phyloP scores from a whole-genome alignment of 1,140 invertebrate species.

The Diabrotica undecimpunctata region DNA sequence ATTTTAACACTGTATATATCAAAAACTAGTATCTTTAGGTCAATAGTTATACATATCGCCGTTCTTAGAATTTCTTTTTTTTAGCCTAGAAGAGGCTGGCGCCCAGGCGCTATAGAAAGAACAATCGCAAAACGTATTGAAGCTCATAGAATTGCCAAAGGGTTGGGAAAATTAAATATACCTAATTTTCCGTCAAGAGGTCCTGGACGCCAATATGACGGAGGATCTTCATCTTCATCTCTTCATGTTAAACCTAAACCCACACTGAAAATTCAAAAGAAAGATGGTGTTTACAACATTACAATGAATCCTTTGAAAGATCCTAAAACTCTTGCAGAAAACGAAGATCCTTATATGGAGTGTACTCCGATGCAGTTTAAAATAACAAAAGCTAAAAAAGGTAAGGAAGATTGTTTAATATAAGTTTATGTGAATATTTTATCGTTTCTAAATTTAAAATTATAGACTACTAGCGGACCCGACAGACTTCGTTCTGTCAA shows the following conservation, averaged over 20 bases:
- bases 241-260: conserved; percentile 52
- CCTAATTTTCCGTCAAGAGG: conserved; percentile 24
- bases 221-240: conserved; percentile 21
- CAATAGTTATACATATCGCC: too few species aligned
- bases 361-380: conserved; percentile 57
- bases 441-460: too few species aligned
- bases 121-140: conserved; percentile 52
- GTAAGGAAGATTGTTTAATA: conserved; percentile 7
- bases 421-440: too few species aligned
- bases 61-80: too few species aligned
- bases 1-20: too few species aligned
- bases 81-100: conserved; percentile 53
- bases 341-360: conserved; percentile 57
- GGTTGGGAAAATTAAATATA: conserved; percentile 36
- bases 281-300: conserved; percentile 54
- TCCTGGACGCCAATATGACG: conserved; percentile 20
- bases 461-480: too few species aligned
- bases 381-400: conserved; percentile 51
- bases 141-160: conserved; percentile 46
- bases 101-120: conserved; percentile 53
- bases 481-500: too few species aligned
- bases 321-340: conserved; percentile 48
- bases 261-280: conserved; percentile 54
- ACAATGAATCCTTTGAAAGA: conserved; percentile 57
- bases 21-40: too few species aligned